A percentile compares a stretch with the other conserved stretches of the same genome.
Evolutionary conservation across 2,797 vertebrate genomes (phyloP).

Genomic region (Pipistrellus pygmaeus): DNA sequence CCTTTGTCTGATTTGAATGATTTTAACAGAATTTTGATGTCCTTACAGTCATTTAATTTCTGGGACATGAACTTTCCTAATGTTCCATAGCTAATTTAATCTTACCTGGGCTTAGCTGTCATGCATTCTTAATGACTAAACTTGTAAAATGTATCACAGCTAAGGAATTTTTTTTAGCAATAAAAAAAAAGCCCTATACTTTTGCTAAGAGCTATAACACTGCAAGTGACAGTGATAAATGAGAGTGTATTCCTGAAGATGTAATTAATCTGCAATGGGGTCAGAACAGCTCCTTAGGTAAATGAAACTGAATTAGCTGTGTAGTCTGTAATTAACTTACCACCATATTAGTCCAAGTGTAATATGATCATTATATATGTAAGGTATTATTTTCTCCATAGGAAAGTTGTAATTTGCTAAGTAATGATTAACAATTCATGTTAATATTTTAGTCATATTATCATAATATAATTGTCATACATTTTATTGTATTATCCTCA

Average conservation of each 20-base stretch:
- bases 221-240: slow-evolving; percentile 79
- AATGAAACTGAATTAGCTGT: slow-evolving; percentile 86
- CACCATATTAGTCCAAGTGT: slow-evolving; percentile 82
- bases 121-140: slow-evolving; percentile 76
- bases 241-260: slow-evolving; percentile 80
- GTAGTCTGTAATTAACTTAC: slow-evolving; percentile 87
- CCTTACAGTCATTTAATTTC: slow-evolving; percentile 63
- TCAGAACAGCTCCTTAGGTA: slow-evolving; percentile 84
- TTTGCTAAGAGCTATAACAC: slow-evolving; percentile 52
- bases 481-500: slow-evolving; percentile 80
- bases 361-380: slow-evolving; percentile 85
- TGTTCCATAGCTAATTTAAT: slow-evolving; percentile 76
- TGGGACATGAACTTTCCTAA: slow-evolving; percentile 58
- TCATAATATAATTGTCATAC: slow-evolving; percentile 82
- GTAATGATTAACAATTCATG: slow-evolving; percentile 85
- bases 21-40: slow-evolving; percentile 62
- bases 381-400: slow-evolving; percentile 84
- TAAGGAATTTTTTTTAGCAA: slow-evolving; percentile 50
- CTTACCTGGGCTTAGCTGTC: slow-evolving; percentile 67
- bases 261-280: slow-evolving; percentile 84
- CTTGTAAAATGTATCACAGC: slow-evolving; percentile 71
- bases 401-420: slow-evolving; percentile 84
- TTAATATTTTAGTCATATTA: slow-evolving; percentile 82
- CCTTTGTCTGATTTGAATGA: slow-evolving; percentile 32
- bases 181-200: slow-evolving; percentile 38